A percentile compares a stretch with the other conserved stretches of the same genome.
Conservation (phyloP, 2,113 vertebrate species). For the Pycnonotus jocosus region DNA sequence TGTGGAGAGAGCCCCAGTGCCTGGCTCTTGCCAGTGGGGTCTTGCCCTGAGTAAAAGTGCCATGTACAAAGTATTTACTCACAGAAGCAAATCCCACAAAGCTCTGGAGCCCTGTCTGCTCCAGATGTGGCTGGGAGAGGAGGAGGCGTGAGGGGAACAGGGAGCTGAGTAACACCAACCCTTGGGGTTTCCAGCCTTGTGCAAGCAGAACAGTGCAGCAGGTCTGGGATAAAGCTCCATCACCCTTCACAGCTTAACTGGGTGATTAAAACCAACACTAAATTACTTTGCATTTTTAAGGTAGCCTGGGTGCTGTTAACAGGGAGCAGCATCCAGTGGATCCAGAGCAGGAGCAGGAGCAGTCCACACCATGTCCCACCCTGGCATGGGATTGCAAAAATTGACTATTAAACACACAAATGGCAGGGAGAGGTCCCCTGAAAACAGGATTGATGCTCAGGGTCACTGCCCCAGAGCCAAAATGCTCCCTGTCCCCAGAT, state of each 20-base stretch:
- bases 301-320: neutral
- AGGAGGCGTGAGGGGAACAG: neutral
- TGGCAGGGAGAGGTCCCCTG: accelerated
- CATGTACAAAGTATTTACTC: neutral
- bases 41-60: neutral
- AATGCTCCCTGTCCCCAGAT: neutral
- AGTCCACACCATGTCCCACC: accelerated
- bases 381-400: neutral
- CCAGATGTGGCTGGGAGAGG: neutral
- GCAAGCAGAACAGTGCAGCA: neutral
- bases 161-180: accelerated
- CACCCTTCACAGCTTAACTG: neutral
- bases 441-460: neutral
- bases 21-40: neutral
- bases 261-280: neutral
- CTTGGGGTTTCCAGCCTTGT: neutral
- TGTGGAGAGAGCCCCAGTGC: neutral
- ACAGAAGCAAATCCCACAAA: neutral
- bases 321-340: accelerated
- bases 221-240: neutral
- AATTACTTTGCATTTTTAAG: neutral
- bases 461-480: neutral
- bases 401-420: neutral
- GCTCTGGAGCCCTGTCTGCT: neutral
- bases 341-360: neutral